Percentiles rank a stretch among this genome's conserved stretches.
Conservation (phyloP, 2,797 vertebrate species). For the Silurus lanzhouensis region DNA sequence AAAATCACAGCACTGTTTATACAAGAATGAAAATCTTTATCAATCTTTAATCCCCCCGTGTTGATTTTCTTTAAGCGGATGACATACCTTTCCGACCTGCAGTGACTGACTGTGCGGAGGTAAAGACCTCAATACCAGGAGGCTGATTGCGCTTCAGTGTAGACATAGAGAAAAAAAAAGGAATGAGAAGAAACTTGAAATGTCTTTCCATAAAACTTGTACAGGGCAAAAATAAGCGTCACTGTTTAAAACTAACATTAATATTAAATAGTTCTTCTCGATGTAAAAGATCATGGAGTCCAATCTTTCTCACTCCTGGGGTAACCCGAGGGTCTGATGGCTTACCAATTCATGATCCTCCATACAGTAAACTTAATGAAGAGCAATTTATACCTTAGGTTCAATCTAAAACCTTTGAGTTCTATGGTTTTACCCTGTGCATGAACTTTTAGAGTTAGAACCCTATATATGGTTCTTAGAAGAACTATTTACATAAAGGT, state of each 20-base stretch:
- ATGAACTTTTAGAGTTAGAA: not conserved
- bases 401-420: not conserved
- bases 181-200: not conserved
- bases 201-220: not conserved
- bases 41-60: not conserved
- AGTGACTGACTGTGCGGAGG: slow-evolving; percentile 45
- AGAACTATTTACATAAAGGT: not conserved
- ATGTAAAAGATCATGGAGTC: not conserved
- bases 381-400: not conserved
- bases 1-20: not conserved
- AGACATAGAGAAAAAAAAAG: not conserved
- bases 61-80: not conserved
- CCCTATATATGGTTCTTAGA: not conserved
- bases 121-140: slow-evolving; percentile 47
- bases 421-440: not conserved
- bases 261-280: not conserved
- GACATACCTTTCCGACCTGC: slow-evolving; percentile 66
- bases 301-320: not conserved
- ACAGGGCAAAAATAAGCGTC: too few relatives aligned
- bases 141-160: slow-evolving; percentile 59
- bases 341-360: not conserved
- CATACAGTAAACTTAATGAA: too few relatives aligned
- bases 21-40: slow-evolving; percentile 5
- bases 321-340: not conserved
- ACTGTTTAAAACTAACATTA: not conserved